Evolutionary conservation across 2,888 invertebrate species (phyloP), one percentile per base, ranked within the genome.

Genomic region (Agrotis puta): DNA sequence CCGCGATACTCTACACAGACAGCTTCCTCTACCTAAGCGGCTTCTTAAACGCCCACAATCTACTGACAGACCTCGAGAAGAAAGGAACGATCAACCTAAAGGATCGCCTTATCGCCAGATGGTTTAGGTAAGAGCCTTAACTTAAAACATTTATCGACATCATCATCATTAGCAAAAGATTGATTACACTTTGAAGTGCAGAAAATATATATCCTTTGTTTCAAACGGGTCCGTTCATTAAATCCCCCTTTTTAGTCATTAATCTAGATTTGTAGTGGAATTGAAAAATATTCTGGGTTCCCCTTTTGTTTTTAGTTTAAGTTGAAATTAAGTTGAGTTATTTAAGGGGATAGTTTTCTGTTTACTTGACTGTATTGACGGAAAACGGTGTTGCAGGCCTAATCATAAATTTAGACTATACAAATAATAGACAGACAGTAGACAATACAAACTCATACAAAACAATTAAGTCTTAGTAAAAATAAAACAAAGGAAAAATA

Each of bases 1-100:
- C 97, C 4, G 97, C 97, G 0, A 97, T 97, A 20, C 90, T 97
- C 22, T 97, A 97, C 88, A 97, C 97, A 0, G 97, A 97, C 88
- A 96, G 96, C 59, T 97, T 97, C 84, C 90, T 97, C 20, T 94
- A 97, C 72, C 91, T 97, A 20, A 97, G 97, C 79, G 97, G 97
- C 1, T 95, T 97, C 71, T 87, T 97, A 22, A 96, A 96, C 82
- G 96, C 97, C 0, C 93, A 96, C 88, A 94, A 96, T 59, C 91
- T 97, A 0, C 88, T 97, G 2, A 92, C 93, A 75, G 97, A 97
- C 76, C 89, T 97, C 45, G 94, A 96, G 69, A 94, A 89, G 71
- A 94, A 94, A 82, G 95, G 95, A 18, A 93, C 93, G 1, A 95
- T 97, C 70, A 94, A 96, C 77, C 89, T 97, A 64, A 95, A 93